Base-by-base conservation (phyloP, 1,140 invertebrate species). In the Lasioglossum baleicum region DNA sequence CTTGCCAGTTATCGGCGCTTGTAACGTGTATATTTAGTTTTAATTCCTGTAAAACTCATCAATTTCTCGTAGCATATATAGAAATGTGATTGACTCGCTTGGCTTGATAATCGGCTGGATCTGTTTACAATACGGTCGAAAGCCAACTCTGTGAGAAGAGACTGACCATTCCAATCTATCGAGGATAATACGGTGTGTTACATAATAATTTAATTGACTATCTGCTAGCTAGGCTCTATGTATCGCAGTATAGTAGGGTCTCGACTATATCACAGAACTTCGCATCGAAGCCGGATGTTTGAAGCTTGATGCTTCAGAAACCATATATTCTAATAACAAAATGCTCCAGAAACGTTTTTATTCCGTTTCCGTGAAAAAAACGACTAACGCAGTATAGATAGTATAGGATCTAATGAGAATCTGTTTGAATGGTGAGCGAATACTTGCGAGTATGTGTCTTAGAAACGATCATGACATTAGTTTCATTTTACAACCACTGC, bases 81-180 rank as follows among this genome's bases (percentile, higher is more conserved):
- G 72, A 68, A 40, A 22, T 31, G 72, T 17, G n/a, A 31, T 85
- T 75, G 80, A 53, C 74, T 65, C 51, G 64, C 68, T 69, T 67
- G 63, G 69, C 67, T 82, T 69, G 67, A 70, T 56, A 65, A 83
- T 63, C 35, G 56, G 15, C 56, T 77, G 56, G 56, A 73, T 74
- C 48, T 42, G 15, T 69, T 83, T 56, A 78, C 35, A 26, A 68
- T 84, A 26, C 61, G 70, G 40, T 83, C 42, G 74, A 70, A 53
- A 70, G 60, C 75, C 81, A 68, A 48, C 40, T 74, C 44, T 83
- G 68, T 51, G 64, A 86, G 51, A 75, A 79, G 73, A 75, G 77
- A 81, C 81, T 83, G 85, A 86, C 86, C 74, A 86, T 86, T 86
- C 85, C 85, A 86, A 56, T 85, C 69, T 80, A 81, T 82, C 58